Percentiles rank a stretch among this genome's conserved stretches.
These are phyloP conservation scores for Labroides dimidiatus DNA, from an alignment of 2,797 vertebrate genomes.

Conservation along the genomic window DNA sequence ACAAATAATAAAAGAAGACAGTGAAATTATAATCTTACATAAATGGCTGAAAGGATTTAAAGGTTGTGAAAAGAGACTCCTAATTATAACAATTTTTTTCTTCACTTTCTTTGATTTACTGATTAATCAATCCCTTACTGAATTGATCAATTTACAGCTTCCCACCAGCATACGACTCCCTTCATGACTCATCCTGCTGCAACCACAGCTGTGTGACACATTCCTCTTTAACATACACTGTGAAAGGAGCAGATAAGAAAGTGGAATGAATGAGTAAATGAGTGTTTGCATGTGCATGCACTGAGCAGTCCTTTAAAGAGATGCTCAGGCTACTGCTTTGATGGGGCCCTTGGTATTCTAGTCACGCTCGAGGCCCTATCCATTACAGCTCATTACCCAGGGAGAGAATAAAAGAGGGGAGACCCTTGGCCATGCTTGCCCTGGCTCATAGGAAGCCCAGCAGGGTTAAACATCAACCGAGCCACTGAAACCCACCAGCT, in stretches of 20 bases:
- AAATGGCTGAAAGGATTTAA: no score
- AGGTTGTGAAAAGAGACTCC: background rate
- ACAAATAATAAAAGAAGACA: no score
- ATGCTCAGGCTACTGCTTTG: constrained; percentile 63
- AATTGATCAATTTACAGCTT: background rate
- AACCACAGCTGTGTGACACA: background rate
- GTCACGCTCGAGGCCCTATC: constrained; percentile 72
- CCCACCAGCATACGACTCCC: background rate
- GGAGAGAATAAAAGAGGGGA: constrained; percentile 66
- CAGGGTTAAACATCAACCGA: constrained; percentile 66
- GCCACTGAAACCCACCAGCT: constrained; percentile 44
- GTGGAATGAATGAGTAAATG: constrained; percentile 54
- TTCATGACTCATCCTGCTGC: background rate
- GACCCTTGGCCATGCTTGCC: constrained; percentile 55
- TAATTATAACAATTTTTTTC: no score
- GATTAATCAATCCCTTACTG: no score
- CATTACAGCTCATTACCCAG: constrained; percentile 78
- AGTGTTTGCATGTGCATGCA: constrained; percentile 61
- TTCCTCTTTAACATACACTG: background rate
- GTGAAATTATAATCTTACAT: no score
- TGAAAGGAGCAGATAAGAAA: constrained; percentile 35
- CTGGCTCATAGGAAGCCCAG: constrained; percentile 45
- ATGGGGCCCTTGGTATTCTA: constrained; percentile 72
- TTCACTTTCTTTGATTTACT: background rate
- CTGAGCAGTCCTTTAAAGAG: constrained; percentile 64